Base-by-base conservation (phyloP, 2,797 vertebrate genomes). In the Scomberomorus guttatus region DNA sequence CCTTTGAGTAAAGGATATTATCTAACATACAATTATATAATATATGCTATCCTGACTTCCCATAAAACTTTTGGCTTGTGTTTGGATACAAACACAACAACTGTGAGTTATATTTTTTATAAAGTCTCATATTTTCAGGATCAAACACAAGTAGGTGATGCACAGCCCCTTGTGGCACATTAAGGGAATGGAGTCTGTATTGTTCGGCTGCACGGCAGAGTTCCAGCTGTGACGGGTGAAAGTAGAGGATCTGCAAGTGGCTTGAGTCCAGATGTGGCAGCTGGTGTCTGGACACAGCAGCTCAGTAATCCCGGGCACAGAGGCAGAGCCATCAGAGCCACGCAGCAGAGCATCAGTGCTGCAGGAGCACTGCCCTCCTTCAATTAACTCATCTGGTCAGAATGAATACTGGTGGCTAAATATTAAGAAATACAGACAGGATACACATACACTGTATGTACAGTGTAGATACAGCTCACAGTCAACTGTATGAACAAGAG, bases 241-340 rank as follows among this genome's bases (percentile, higher is more conserved):
- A 83, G 79, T 61, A 59, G 77, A 55, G 14, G 55, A 91, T 91
- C 79, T 82, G 86, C 74, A 82, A 58, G 87, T 91, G 90, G 88
- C 90, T 82, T 0, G 5, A 72, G 72, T 91, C 89, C 92, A 94
- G 88, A 88, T 90, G 82, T 84, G 87, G 70, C 92, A 93, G 88
- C 83, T 92, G 90, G 85, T 87, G 89, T 91, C 87, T 90, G 89
- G 81, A 83, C 77, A 78, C 75, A 89, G 84, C 88, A 77, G 88
- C 86, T 82, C 87, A 56, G 62, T 92, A 91, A 92, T 92, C 89
- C 89, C 74, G 22, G 63, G 69, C 44, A 66, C 50, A 73, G 72
- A 71, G 63, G 74, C 70, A 62, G 71, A 66, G 59, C 34, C 74
- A 72, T 59, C 42, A 79, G 66, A 82, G 64, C 39, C 67, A 18